A percentile compares a stretch with the other conserved stretches of the same genome.
phyloP scores from a whole-genome alignment of 2,888 invertebrate genomes.

The Limnephilus rhombicus region DNA sequence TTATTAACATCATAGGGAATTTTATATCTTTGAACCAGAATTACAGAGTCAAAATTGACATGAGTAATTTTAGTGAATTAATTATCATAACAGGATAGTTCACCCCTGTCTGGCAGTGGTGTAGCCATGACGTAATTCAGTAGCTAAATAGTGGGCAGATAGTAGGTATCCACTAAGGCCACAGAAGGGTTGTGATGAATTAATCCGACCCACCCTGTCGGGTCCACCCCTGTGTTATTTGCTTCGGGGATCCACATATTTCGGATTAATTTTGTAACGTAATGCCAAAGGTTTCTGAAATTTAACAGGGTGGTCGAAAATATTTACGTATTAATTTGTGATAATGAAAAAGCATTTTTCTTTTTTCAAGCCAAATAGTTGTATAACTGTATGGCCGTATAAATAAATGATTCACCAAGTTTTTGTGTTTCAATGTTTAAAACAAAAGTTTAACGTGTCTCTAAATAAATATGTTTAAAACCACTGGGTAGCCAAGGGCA shows the following conservation, averaged over 20 bases:
- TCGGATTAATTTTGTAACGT: constrained; percentile 49
- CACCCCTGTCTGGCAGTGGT: background rate
- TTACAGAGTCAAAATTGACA: too few species aligned
- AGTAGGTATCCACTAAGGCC: background rate
- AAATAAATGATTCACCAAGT: too few species aligned
- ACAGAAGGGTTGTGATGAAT: constrained; percentile 37
- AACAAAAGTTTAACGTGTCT: too few species aligned
- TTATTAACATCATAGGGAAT: too few species aligned
- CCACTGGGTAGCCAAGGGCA: too few species aligned
- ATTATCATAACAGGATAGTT: background rate
- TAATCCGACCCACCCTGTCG: constrained; percentile 33
- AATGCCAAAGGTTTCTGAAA: constrained; percentile 36
- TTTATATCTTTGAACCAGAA: too few species aligned
- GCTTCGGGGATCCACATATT: constrained; percentile 43
- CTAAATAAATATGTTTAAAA: too few species aligned
- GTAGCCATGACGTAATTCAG: background rate
- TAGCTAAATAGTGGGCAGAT: background rate
- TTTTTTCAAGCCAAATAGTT: too few species aligned
- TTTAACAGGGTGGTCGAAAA: background rate
- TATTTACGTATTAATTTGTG: background rate
- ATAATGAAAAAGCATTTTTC: background rate
- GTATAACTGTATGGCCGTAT: too few species aligned
- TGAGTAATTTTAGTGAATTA: background rate
- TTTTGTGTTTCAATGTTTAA: too few species aligned
- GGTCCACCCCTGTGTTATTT: constrained; percentile 42